Percentiles rank a stretch among this genome's conserved stretches.
Evolutionary conservation across 2,113 vertebrate species (phyloP).

Genomic region (Microcebus murinus): DNA sequence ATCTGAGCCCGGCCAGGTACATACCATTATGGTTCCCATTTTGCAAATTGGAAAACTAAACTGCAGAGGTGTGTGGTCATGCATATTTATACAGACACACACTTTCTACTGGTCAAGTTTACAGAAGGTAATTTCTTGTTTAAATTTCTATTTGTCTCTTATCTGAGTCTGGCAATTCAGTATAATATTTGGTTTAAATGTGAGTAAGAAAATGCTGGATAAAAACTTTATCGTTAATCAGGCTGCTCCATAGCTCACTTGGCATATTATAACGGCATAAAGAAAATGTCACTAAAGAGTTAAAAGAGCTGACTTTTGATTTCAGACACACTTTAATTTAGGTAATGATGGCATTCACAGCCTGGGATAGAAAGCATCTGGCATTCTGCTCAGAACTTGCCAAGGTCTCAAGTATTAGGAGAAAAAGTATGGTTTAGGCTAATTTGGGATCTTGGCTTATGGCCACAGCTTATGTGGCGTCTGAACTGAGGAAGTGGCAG

Average conservation of each 20-base stretch:
- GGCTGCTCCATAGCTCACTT: not conserved
- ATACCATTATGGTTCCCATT: not conserved
- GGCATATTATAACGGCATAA: not conserved
- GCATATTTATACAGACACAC: not conserved
- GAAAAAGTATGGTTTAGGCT: constrained; percentile 49
- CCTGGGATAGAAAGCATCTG: constrained; percentile 39
- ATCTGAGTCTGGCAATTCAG: not conserved
- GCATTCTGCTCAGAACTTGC: constrained; percentile 57
- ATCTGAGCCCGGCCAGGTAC: not conserved
- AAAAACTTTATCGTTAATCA: not conserved
- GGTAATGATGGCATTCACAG: not conserved
- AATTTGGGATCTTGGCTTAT: constrained; percentile 51
- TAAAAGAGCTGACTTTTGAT: constrained; percentile 40
- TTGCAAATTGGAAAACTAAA: not conserved
- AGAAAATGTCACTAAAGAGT: constrained; percentile 45
- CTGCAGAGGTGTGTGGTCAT: not conserved
- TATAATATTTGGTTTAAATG: not conserved
- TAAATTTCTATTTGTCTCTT: not conserved
- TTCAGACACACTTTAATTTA: constrained; percentile 58
- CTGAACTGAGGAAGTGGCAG: not conserved
- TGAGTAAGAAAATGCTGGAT: not conserved
- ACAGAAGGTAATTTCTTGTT: not conserved
- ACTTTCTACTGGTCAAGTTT: not conserved
- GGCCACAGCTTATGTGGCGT: not conserved
- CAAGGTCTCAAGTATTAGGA: constrained; percentile 23